Base-by-base conservation (phyloP, 53 echinoderm and acorn worm species). In the Paracentrotus lividus region DNA sequence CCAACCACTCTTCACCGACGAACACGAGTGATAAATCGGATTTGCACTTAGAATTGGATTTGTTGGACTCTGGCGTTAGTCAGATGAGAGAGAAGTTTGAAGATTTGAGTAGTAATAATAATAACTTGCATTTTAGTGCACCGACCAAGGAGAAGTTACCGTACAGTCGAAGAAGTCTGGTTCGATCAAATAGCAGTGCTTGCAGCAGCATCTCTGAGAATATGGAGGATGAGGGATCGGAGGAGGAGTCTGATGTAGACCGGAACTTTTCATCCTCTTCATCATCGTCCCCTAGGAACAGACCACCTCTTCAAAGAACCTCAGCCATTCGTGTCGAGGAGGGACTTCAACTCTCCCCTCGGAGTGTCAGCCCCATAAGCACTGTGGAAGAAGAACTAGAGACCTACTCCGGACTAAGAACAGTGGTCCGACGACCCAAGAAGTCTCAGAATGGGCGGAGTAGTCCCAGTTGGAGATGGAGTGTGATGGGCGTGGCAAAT, bases 381-480 rank as follows among this genome's bases (percentile, higher is more conserved):
- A 15, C 90, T 16, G 32, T 90, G 45, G 90, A 90, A 24, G 90
- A 90, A 24, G 90, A 90, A 49, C 75, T 90, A 7, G 90, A 90
- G 34, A 90, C 90, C 57, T 34, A 31, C 18, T 90, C 90, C 5
- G 90, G 90, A n/a, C 49, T 90, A 23, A 90, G 72, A 52, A 69
- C 90, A 24, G 69, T 90, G n/a, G 72, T 90, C n/a, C 27, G 90
- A 52, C 90, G 90, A 10, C 90, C 45, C 16, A 72, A 57, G 72
- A 90, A 90, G 31, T 90, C 90, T 24, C 90, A 90, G 33, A 69
- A 47, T 67, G 90, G 90, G 26, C 72, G 69, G 2, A 68, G 42
- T 66, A 90, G 90, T 45, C 90, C 90, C 49, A 90, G 75, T 26
- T 90, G 90, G 90, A 90, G 90, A 64, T 90, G 90, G 90, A 90